Evolutionary conservation across 2,113 vertebrate species (phyloP).

Genomic region (Dipodomys merriami): DNA sequence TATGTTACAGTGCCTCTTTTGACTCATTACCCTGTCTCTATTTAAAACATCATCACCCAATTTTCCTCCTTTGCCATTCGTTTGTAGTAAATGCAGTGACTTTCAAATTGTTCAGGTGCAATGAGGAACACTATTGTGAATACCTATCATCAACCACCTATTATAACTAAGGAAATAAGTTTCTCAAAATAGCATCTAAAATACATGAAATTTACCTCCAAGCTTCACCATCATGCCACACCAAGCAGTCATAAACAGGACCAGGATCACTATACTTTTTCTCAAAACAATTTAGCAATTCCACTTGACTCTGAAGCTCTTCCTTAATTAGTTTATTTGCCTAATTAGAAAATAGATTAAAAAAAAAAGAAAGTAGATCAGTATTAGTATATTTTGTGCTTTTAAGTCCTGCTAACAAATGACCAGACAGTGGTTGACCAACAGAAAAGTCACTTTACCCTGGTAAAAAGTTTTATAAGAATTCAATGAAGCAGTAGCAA

Average conservation of each 20-base stretch:
- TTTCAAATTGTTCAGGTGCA: slow-evolving; percentile 19
- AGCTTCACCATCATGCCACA: slow-evolving; percentile 95
- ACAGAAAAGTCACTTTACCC: not conserved
- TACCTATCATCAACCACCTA: not conserved
- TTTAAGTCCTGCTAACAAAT: slow-evolving; percentile 1
- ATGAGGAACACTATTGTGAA: not conserved
- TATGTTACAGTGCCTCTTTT: not conserved
- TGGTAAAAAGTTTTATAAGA: slow-evolving; percentile 22
- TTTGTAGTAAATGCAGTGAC: not conserved
- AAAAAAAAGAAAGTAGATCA: slow-evolving; percentile 11
- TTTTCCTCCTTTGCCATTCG: not conserved
- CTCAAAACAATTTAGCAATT: slow-evolving; percentile 95
- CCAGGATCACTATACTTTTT: slow-evolving; percentile 99
- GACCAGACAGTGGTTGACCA: not conserved
- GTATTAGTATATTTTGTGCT: slow-evolving; percentile 35
- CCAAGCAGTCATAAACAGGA: slow-evolving; percentile 96
- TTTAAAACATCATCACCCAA: not conserved
- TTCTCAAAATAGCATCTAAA: slow-evolving; percentile 14
- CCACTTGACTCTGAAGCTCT: slow-evolving; percentile 95
- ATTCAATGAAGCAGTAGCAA: slow-evolving; percentile 7
- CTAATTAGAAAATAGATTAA: slow-evolving; percentile 78
- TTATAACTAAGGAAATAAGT: not conserved
- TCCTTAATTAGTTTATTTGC: slow-evolving; percentile 95
- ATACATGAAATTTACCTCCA: slow-evolving; percentile 89
- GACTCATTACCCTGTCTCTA: not conserved